These are phyloP conservation scores for Maylandia zebra DNA, from an alignment of 2,113 vertebrate species.

Conservation along the genomic window DNA sequence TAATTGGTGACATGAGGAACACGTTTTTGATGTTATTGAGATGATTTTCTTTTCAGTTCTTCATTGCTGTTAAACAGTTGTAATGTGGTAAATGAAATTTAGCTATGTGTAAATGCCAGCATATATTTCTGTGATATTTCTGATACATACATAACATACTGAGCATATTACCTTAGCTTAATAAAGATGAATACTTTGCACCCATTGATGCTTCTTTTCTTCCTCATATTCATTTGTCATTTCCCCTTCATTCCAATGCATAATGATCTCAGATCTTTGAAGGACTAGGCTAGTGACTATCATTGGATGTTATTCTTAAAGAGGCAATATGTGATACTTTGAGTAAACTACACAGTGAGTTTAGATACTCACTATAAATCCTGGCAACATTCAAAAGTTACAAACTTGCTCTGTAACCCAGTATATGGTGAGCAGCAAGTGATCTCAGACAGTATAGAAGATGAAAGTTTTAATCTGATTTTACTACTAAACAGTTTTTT, in stretches of 20 bases:
- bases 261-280: not conserved
- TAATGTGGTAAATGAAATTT: not conserved
- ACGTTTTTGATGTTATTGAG: not conserved
- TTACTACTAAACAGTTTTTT: not conserved
- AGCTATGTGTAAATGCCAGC: not conserved
- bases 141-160: not conserved
- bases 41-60: not conserved
- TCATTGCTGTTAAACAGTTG: not conserved
- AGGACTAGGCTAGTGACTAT: not conserved
- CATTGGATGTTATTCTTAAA: not conserved
- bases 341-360: not conserved
- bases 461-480: not conserved
- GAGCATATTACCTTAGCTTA: not conserved
- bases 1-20: not conserved
- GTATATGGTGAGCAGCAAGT: not conserved
- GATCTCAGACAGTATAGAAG: not conserved
- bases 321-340: not conserved
- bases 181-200: not conserved
- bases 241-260: not conserved
- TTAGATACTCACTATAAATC: not conserved
- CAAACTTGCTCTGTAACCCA: not conserved
- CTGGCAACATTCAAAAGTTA: not conserved
- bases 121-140: not conserved
- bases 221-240: not conserved
- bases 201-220: not conserved